Evolutionary conservation across 2,888 invertebrate genomes (phyloP).

Genomic region (Schrankia costaestrigalis): DNA sequence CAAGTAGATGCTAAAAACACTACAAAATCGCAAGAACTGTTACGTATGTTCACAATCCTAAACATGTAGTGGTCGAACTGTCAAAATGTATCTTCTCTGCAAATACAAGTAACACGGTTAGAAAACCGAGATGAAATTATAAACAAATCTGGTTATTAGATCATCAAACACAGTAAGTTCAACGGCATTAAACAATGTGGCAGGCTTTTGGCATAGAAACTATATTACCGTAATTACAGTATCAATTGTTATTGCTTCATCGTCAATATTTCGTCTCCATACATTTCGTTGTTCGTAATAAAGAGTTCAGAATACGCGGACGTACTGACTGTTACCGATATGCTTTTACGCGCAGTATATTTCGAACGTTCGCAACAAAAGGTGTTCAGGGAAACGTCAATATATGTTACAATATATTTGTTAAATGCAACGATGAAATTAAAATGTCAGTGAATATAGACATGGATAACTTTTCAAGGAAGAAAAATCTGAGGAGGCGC

Average conservation of each 20-base stretch:
- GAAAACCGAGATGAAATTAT: background rate
- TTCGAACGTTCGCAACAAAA: conserved; percentile 64
- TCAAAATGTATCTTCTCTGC: too few relatives aligned
- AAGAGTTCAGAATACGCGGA: conserved; percentile 55
- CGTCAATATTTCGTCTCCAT: conserved; percentile 42
- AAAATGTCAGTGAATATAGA: conserved; percentile 70
- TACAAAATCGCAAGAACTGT: too few relatives aligned
- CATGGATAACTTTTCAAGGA: conserved; percentile 67
- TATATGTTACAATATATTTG: conserved; percentile 16
- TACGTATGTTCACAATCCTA: too few relatives aligned
- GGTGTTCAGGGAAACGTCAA: conserved; percentile 43
- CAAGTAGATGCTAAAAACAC: too few relatives aligned
- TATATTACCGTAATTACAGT: conserved; percentile 24
- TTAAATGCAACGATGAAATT: conserved; percentile 26
- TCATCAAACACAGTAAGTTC: conserved; percentile 10
- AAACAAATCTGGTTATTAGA: background rate
- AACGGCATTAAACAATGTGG: conserved; percentile 24
- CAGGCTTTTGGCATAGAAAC: conserved; percentile 29
- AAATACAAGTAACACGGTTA: too few relatives aligned
- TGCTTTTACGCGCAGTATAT: conserved; percentile 72
- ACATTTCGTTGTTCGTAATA: conserved; percentile 49
- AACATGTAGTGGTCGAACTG: too few relatives aligned
- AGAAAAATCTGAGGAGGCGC: conserved; percentile 71
- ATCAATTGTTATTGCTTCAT: conserved; percentile 21
- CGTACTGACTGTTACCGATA: conserved; percentile 60